Conservation (phyloP, 2,888 invertebrate genomes). For the Hirtodrosophila histrioides region DNA sequence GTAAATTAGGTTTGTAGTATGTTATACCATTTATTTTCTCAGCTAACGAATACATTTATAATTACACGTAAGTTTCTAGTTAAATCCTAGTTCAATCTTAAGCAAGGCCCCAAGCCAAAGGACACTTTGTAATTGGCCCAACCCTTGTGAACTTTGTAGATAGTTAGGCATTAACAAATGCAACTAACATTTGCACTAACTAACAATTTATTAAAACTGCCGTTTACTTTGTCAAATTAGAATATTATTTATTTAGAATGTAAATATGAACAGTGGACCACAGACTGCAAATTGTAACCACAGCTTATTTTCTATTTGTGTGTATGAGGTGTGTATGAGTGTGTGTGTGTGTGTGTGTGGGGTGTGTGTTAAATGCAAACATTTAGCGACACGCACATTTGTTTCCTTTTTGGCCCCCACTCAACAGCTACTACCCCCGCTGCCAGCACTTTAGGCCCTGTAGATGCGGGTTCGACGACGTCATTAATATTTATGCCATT, state of each 20-base stretch:
- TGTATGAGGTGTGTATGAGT: slow-evolving; percentile 21
- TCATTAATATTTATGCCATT: slow-evolving; percentile 76
- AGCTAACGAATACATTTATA: too few species aligned
- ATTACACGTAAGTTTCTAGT: too few species aligned
- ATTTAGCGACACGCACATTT: slow-evolving; percentile 72
- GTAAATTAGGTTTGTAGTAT: too few species aligned
- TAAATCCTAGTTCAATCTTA: too few species aligned
- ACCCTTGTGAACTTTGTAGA: slow-evolving; percentile 15
- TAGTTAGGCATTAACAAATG: slow-evolving; percentile 53
- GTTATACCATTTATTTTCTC: too few species aligned
- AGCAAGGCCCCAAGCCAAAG: not conserved
- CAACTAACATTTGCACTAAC: slow-evolving; percentile 24
- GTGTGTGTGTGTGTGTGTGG: slow-evolving; percentile 16
- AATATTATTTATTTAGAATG: slow-evolving; percentile 80
- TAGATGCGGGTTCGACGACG: slow-evolving; percentile 49
- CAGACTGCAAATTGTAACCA: slow-evolving; percentile 62
- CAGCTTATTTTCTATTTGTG: slow-evolving; percentile 35
- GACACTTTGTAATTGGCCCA: slow-evolving; percentile 24
- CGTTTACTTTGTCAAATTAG: slow-evolving; percentile 80
- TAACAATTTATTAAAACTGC: slow-evolving; percentile 70
- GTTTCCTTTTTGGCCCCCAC: slow-evolving; percentile 45
- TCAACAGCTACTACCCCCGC: slow-evolving; percentile 2
- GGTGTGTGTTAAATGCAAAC: slow-evolving; percentile 60
- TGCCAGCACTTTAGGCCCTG: not conserved
- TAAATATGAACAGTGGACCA: slow-evolving; percentile 75